Conservation (phyloP, 2,797 vertebrate species). For the Geotrypetes seraphini region DNA sequence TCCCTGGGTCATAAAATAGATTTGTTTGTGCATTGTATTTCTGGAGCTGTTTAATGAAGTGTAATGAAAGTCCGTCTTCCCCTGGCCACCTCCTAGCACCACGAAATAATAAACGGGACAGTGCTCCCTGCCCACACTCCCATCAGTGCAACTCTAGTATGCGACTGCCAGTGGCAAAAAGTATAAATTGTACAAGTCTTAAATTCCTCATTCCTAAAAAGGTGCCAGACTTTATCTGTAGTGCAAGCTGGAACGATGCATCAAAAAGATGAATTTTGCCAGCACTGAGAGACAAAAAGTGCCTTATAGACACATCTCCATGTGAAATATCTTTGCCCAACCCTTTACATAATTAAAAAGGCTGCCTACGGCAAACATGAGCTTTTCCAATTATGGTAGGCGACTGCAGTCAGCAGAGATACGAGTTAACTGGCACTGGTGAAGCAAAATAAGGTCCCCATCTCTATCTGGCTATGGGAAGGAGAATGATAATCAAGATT, state of each 20-base stretch:
- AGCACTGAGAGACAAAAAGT: slow-evolving; percentile 2
- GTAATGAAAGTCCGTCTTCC: not conserved
- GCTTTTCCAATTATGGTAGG: not conserved
- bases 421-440: not conserved
- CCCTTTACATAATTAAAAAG: not conserved
- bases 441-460: slow-evolving; percentile 6
- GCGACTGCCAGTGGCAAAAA: slow-evolving; percentile 18
- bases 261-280: not conserved
- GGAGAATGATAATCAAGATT: too few relatives aligned
- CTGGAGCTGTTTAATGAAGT: slow-evolving; percentile 12
- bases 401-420: not conserved
- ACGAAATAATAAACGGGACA: slow-evolving; percentile 1
- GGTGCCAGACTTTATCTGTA: slow-evolving; percentile 23
- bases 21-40: too few relatives aligned
- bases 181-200: slow-evolving; percentile 18
- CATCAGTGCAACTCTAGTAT: slow-evolving; percentile 3
- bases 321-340: not conserved
- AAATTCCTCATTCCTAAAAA: slow-evolving; percentile 26
- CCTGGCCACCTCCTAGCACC: not conserved
- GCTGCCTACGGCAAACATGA: not conserved
- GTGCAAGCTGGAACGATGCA: not conserved
- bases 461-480: slow-evolving; percentile 12
- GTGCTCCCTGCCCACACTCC: too few relatives aligned
- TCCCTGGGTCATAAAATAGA: too few relatives aligned
- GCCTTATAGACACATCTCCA: not conserved